Conservation (phyloP, 1,140 invertebrate genomes). For the Zaprionus inermis region DNA sequence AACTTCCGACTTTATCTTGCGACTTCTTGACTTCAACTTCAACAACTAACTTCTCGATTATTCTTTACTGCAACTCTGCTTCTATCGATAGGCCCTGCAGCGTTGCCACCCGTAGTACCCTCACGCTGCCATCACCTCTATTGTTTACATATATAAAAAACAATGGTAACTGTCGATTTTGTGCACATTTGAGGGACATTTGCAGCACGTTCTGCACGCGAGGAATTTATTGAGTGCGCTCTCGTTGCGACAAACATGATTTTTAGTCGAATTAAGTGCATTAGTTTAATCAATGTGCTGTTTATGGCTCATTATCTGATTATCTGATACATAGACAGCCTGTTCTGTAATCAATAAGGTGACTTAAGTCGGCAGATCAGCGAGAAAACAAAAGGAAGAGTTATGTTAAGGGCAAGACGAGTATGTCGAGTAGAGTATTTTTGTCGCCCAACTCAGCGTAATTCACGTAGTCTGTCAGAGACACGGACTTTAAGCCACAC, state of each 20-base stretch:
- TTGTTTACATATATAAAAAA: no score
- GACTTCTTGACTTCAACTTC: no score
- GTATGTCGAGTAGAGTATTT: constrained; percentile 39
- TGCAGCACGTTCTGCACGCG: constrained; percentile 27
- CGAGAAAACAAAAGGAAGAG: constrained; percentile 27
- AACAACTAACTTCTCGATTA: no score
- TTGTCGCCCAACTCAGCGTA: constrained; percentile 23
- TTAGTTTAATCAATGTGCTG: neutral
- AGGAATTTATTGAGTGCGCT: constrained; percentile 5
- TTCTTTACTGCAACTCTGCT: no score
- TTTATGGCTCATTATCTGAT: neutral
- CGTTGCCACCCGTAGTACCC: no score
- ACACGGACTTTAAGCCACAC: constrained; percentile 5
- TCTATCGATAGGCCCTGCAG: no score
- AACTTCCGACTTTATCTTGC: no score
- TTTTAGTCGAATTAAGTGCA: neutral
- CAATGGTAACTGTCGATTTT: constrained; percentile 43
- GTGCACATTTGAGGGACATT: constrained; percentile 33
- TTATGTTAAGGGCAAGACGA: constrained; percentile 37
- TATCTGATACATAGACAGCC: no score
- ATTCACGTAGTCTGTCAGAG: constrained; percentile 29
- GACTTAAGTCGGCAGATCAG: constrained; percentile 23
- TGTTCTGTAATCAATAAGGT: constrained; percentile 24
- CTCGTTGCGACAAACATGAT: constrained; percentile 2
- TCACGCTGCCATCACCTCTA: no score